These are phyloP conservation scores for Tetranychus cinnabarinus DNA, from an alignment of 1,140 invertebrate genomes.

Conservation along the genomic window DNA sequence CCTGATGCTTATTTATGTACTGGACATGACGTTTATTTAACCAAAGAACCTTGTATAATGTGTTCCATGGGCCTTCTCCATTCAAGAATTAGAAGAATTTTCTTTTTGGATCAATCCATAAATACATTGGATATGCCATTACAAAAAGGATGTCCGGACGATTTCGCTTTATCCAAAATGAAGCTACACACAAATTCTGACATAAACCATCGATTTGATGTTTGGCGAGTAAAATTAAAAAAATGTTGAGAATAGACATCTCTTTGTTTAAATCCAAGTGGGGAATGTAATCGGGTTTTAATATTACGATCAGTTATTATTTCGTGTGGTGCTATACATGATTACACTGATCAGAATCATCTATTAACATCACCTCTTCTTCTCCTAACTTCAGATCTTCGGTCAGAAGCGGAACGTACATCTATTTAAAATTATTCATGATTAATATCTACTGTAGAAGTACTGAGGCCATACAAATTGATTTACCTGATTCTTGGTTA, in stretches of 20 bases:
- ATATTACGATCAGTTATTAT: too few relatives aligned
- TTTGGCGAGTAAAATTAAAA: constrained; percentile 26
- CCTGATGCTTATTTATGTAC: constrained; percentile 14
- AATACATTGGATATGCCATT: not conserved
- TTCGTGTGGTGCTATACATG: too few relatives aligned
- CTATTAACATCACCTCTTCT: too few relatives aligned
- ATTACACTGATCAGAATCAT: too few relatives aligned
- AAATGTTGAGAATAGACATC: not conserved
- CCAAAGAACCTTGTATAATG: constrained; percentile 69
- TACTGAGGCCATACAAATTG: too few relatives aligned
- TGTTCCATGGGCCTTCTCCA: constrained; percentile 79
- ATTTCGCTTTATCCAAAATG: constrained; percentile 40
- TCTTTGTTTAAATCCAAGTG: too few relatives aligned
- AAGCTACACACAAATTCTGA: constrained; percentile 49
- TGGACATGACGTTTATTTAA: constrained; percentile 54
- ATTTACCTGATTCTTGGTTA: too few relatives aligned
- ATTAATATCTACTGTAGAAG: too few relatives aligned
- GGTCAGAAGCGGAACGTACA: too few relatives aligned
- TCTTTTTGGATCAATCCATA: constrained; percentile 30
- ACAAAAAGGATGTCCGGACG: constrained; percentile 25
- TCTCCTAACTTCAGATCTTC: too few relatives aligned
- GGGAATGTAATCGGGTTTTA: too few relatives aligned
- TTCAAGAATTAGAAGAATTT: constrained; percentile 52
- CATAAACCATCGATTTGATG: constrained; percentile 77
- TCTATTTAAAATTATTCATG: too few relatives aligned